Base-by-base conservation (phyloP, 2,888 invertebrate genomes). In the Clanis bilineata region DNA sequence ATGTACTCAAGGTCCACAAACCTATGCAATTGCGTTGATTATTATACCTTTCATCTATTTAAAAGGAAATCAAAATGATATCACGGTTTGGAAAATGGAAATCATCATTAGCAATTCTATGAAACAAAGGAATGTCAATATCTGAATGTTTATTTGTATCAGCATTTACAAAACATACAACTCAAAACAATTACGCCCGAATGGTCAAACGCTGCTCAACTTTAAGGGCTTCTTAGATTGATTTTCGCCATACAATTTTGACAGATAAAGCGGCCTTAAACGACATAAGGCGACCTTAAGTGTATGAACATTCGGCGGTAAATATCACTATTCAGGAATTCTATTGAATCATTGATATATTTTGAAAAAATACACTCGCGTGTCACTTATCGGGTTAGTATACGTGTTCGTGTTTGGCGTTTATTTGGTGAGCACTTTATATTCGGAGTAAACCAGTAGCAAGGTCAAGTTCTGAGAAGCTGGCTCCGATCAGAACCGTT, bases 381-480 rank as follows among this genome's bases (percentile, higher is more conserved):
- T 47, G 47, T 47, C 28, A 47, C 15, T 25, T 47, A 45, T 45
- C 45, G n/a, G 47, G 47, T 15, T 28, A 7, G 18, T 18, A 47
- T 47, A 28, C 25, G 28, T 47, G 47, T 28, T 47, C 47, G 47
- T 47, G 47, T 28, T 47, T 28, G 47, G 15, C 25, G 15, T 39
- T 21, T 56, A 56, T 60, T 58, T 62, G 55, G 36, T 43, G 43
- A 54, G 56, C 36, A 43, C 59, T 55, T 55, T 4, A 56, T 62
- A 56, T 57, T 56, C 22, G 56, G 56, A 62, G 43, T 44, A 60
- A 60, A 57, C 54, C 65, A 60, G 60, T 70, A 66, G 69, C 86
- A 87, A 88, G 88, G 86, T 86, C 87, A 86, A 87, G 83, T 77
- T 82, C 79, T 69, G 69, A 76, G 66, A 70, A 68, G 68, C 72